These are phyloP conservation scores for Himantopus leucocephalus DNA, from an alignment of 2,113 vertebrate species.

Conservation along the genomic window DNA sequence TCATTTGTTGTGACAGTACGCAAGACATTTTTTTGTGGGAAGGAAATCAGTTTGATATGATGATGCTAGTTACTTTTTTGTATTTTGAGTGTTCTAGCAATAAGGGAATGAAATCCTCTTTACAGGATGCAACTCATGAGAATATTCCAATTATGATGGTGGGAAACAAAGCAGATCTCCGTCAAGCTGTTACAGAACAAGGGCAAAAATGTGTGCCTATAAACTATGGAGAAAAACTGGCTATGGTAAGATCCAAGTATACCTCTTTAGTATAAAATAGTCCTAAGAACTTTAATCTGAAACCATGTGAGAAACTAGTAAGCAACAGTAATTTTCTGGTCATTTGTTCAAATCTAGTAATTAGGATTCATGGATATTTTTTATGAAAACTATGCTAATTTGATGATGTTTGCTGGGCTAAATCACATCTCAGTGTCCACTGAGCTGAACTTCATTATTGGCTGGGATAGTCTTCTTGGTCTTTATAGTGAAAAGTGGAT, in stretches of 20 bases:
- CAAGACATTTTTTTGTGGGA: background rate
- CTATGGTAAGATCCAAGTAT: constrained; percentile 83
- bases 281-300: background rate
- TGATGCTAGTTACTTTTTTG: background rate
- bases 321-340: background rate
- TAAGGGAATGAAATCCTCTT: background rate
- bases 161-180: constrained; percentile 93
- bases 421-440: background rate
- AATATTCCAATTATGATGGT: constrained; percentile 95
- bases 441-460: background rate
- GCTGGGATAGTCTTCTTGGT: background rate
- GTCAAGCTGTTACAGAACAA: constrained; percentile 68
- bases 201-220: constrained; percentile 80
- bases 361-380: background rate
- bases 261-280: background rate
- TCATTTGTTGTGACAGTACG: background rate
- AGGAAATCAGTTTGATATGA: background rate
- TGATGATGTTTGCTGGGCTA: background rate
- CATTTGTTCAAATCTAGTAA: background rate
- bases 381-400: background rate
- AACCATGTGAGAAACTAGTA: background rate
- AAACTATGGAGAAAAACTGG: constrained; percentile 90
- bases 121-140: constrained; percentile 84
- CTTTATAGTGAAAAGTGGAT: background rate
- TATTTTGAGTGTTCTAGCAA: background rate